Conservation (phyloP, 2,113 vertebrate genomes). For the Xerus inauris region DNA sequence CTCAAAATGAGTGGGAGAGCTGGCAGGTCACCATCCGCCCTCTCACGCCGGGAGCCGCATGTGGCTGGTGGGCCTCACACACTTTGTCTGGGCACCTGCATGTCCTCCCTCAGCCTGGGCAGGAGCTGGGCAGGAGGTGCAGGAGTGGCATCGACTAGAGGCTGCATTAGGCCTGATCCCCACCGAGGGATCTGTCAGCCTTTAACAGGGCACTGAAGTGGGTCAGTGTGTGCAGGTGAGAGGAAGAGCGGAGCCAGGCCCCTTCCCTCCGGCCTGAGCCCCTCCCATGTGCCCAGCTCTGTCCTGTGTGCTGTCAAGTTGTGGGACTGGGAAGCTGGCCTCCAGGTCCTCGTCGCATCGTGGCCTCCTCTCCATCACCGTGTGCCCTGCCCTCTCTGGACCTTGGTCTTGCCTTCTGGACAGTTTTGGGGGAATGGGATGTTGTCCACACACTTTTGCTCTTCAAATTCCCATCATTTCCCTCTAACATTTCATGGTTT, state of each 20-base stretch:
- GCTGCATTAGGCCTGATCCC: neutral
- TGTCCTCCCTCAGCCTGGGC: neutral
- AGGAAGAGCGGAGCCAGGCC: neutral
- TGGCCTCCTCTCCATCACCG: neutral
- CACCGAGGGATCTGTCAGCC: neutral
- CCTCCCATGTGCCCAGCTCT: neutral
- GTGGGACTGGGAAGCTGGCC: neutral
- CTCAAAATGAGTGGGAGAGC: conserved; percentile 3
- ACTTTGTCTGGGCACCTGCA: neutral
- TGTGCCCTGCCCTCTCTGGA: neutral
- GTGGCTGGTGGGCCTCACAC: neutral
- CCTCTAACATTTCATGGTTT: neutral
- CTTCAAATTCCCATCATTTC: neutral
- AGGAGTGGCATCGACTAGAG: neutral
- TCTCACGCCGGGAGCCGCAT: neutral
- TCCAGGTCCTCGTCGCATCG: neutral
- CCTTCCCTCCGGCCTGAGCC: neutral
- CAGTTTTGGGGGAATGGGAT: neutral
- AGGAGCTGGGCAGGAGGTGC: neutral
- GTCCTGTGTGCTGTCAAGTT: neutral
- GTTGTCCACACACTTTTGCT: neutral
- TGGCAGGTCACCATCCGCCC: conserved; percentile 40
- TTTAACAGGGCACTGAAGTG: neutral
- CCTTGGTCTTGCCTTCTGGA: neutral
- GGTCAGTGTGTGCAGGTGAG: neutral